phyloP scores from a whole-genome alignment of 2,888 invertebrate species.

The Lamellibrachia satsuma region DNA sequence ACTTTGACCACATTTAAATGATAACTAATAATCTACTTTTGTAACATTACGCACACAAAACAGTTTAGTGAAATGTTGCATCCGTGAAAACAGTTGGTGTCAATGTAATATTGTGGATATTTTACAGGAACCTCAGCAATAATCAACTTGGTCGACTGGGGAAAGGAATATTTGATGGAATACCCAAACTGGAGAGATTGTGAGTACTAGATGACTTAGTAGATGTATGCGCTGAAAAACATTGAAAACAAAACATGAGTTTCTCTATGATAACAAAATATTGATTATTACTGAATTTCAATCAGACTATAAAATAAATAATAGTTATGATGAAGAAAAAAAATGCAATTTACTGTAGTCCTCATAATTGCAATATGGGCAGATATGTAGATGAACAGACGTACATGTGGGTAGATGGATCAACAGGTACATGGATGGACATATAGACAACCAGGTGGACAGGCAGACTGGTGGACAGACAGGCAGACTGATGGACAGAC shows the following conservation, averaged over 20 bases:
- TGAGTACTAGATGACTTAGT: neutral
- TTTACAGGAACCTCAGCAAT: neutral
- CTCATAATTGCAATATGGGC: neutral
- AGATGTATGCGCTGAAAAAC: neutral
- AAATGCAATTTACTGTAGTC: neutral
- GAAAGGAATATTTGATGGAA: neutral
- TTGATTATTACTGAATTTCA: neutral
- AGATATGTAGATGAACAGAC: neutral
- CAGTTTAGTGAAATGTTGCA: neutral
- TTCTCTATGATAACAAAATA: neutral
- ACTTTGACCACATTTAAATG: too few species aligned
- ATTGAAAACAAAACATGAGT: neutral
- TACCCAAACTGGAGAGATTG: slow-evolving; percentile 9
- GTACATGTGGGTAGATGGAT: neutral
- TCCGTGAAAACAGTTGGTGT: neutral
- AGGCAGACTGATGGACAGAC: neutral
- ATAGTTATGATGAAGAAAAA: neutral
- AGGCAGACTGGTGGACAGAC: neutral
- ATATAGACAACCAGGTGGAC: neutral
- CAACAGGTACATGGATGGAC: neutral
- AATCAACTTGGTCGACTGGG: neutral
- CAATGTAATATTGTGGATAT: neutral
- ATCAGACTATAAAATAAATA: neutral
- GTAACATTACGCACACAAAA: too few species aligned
- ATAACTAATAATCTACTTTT: too few species aligned